Conservation (phyloP, 2,113 vertebrate genomes). For the Diadophis punctatus region DNA sequence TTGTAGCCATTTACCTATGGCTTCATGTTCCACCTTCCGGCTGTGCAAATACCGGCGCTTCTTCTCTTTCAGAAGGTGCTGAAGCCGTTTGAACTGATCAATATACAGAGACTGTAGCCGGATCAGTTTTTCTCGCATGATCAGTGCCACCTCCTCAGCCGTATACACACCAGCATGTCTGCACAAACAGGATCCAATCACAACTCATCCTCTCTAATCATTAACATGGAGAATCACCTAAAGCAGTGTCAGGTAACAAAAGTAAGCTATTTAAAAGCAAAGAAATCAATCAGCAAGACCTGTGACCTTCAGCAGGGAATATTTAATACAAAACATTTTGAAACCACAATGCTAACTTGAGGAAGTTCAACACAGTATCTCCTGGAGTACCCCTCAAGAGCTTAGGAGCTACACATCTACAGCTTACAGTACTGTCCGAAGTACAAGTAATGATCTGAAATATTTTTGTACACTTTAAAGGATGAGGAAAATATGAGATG, state of each 20-base stretch:
- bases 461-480: neutral
- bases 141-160: conserved; percentile 93
- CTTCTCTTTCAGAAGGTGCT: conserved; percentile 95
- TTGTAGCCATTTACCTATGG: conserved; percentile 71
- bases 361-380: neutral
- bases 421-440: neutral
- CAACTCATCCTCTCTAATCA: neutral
- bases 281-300: neutral
- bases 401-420: neutral
- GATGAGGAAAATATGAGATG: neutral
- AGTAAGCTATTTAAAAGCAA: conserved; percentile 6
- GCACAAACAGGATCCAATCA: neutral
- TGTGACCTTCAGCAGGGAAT: neutral
- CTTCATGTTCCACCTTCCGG: conserved; percentile 87
- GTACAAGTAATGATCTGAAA: neutral
- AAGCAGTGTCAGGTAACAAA: neutral
- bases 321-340: neutral
- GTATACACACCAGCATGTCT: conserved; percentile 97
- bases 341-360: neutral
- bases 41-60: conserved; percentile 88
- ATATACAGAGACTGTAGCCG: conserved; percentile 96
- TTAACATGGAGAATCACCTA: neutral
- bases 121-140: conserved; percentile 95
- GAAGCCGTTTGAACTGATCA: conserved; percentile 95
- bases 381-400: neutral